These are phyloP conservation scores for Cichlasoma orientale DNA, from an alignment of 2,797 vertebrate genomes.

Conservation along the genomic window DNA sequence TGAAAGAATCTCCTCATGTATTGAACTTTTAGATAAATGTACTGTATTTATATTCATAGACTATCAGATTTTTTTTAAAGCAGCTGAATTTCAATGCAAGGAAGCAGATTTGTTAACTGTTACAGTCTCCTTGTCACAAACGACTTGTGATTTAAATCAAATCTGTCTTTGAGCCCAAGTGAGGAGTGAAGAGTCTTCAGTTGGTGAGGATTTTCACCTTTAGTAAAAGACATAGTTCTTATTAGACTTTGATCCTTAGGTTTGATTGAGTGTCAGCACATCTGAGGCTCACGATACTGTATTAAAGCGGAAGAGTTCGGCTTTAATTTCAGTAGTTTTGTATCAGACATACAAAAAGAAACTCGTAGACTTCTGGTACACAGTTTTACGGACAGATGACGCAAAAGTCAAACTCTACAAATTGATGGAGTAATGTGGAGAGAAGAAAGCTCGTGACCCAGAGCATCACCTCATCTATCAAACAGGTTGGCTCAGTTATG, in stretches of 20 bases:
- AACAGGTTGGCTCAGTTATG: background rate
- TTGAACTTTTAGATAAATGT: background rate
- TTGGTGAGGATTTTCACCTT: background rate
- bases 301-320: background rate
- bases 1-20: background rate
- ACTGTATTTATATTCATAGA: background rate
- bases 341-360: background rate
- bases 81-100: background rate
- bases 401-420: background rate
- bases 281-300: background rate
- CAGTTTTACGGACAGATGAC: background rate
- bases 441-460: background rate
- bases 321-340: background rate
- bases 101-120: background rate
- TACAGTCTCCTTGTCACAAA: background rate
- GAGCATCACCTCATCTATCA: background rate
- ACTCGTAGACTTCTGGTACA: background rate
- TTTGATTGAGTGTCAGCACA: background rate
- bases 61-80: background rate
- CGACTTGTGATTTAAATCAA: background rate
- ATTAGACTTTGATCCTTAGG: background rate
- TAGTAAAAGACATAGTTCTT: background rate
- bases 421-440: background rate
- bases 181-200: background rate
- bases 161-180: background rate